These are phyloP conservation scores for Parus major DNA, from an alignment of 2,113 vertebrate species.

Conservation along the genomic window DNA sequence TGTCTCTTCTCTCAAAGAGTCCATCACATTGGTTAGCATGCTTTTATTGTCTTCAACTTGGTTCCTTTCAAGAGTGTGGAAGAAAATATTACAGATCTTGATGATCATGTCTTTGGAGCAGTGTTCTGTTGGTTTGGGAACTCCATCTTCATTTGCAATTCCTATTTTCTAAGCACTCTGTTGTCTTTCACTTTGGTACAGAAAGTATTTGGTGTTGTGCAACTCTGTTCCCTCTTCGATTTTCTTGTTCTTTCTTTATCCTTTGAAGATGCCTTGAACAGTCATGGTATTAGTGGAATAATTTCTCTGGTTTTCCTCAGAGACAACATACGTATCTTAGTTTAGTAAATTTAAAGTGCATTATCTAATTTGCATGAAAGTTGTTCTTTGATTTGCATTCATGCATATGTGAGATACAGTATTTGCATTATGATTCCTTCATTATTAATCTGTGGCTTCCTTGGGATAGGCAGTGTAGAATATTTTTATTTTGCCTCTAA, in stretches of 20 bases:
- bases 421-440: slow-evolving; percentile 11
- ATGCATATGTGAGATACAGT: slow-evolving; percentile 32
- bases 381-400: slow-evolving; percentile 30
- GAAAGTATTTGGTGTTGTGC: background rate
- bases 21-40: background rate
- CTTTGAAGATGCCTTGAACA: slow-evolving; percentile 18
- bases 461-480: background rate
- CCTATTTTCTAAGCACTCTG: background rate
- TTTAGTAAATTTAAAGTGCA: background rate
- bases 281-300: slow-evolving; percentile 4
- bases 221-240: background rate
- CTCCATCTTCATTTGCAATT: slow-evolving; percentile 1
- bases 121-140: background rate
- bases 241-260: background rate
- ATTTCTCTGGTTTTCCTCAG: background rate
- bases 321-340: background rate
- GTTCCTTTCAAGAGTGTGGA: background rate
- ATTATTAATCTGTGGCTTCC: slow-evolving; percentile 5
- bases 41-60: background rate
- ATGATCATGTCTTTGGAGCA: background rate
- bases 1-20: background rate
- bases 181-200: background rate
- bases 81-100: background rate
- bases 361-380: slow-evolving; percentile 22
- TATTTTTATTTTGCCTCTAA: background rate